phyloP scores from a whole-genome alignment of 2,113 vertebrate genomes.

The Lutjanus erythropterus region DNA sequence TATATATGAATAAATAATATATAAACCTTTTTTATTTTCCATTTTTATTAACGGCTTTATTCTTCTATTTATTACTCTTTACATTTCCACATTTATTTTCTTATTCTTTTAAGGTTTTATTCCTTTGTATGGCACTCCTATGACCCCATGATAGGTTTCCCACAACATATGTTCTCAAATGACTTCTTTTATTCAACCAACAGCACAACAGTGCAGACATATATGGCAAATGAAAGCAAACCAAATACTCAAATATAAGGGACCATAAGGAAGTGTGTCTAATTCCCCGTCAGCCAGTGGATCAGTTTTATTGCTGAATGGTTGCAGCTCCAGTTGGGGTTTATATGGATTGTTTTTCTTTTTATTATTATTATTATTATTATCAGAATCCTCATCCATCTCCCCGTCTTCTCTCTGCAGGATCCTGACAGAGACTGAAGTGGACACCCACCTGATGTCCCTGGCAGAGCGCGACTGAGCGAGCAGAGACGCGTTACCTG shows the following conservation, averaged over 20 bases:
- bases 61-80: too few species aligned
- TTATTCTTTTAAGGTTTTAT: too few species aligned
- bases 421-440: slow-evolving; percentile 94
- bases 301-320: neutral
- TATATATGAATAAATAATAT: too few species aligned
- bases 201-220: neutral
- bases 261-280: neutral
- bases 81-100: too few species aligned
- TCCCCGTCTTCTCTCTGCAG: slow-evolving; percentile 76
- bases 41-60: too few species aligned
- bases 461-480: slow-evolving; percentile 95
- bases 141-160: too few species aligned
- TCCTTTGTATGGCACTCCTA: too few species aligned
- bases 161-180: neutral
- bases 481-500: slow-evolving; percentile 64
- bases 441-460: slow-evolving; percentile 93
- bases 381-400: too few species aligned
- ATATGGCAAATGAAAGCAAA: neutral
- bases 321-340: neutral
- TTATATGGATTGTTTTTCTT: neutral
- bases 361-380: too few species aligned
- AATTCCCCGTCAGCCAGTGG: neutral
- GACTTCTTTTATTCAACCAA: neutral
- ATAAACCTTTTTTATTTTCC: too few species aligned
- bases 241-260: neutral